phyloP scores from a whole-genome alignment of 2,797 vertebrate species.

The Xiphophorus birchmanni region DNA sequence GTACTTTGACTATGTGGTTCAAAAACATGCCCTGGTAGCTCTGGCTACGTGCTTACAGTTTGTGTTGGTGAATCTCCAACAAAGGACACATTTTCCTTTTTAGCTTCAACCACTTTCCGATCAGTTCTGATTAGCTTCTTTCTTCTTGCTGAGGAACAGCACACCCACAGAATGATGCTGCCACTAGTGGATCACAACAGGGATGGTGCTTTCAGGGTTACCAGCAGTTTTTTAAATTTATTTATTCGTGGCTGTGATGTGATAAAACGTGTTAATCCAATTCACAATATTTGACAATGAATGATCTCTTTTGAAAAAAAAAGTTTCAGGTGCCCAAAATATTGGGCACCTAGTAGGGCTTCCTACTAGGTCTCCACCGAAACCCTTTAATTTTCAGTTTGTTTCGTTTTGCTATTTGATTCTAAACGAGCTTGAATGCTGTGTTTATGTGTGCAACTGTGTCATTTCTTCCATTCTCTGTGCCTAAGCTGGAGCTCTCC shows the following conservation, averaged over 20 bases:
- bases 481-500: slow-evolving; percentile 11
- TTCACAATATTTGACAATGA: neutral
- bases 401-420: neutral
- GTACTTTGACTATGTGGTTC: neutral
- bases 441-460: slow-evolving; percentile 17
- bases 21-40: neutral
- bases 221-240: neutral
- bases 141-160: neutral
- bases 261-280: neutral
- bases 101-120: neutral
- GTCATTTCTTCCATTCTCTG: slow-evolving; percentile 22
- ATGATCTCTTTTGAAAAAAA: neutral
- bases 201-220: neutral
- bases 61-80: neutral
- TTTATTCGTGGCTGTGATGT: neutral
- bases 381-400: neutral
- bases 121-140: neutral
- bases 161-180: neutral
- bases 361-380: neutral
- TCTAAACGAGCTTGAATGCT: neutral
- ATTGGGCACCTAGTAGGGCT: too few species aligned
- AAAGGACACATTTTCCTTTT: neutral
- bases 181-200: too few species aligned
- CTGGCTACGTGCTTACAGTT: neutral
- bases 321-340: neutral